Base-by-base conservation (phyloP, 1,140 invertebrate species). In the Procambarus clarkii region DNA sequence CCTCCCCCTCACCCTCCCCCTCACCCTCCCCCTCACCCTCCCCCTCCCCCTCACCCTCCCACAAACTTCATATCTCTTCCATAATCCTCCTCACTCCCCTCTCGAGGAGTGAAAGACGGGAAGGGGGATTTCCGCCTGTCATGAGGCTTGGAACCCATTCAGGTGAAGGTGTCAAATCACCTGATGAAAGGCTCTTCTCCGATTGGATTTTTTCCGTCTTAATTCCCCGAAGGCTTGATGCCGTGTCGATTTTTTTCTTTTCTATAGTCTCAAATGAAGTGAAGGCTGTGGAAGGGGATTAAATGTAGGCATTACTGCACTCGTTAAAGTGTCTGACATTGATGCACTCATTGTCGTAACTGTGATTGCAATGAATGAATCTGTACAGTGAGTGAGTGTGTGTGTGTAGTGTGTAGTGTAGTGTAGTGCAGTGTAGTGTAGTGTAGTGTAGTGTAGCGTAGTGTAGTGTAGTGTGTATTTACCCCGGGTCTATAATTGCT, bases 141-240 rank as follows among this genome's bases (percentile, higher is more conserved):
- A 74, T 74, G 34, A 74, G 69, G 69, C 24, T 5, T 1, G 24
- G 69, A 74, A 74, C n/a, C 8, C 34, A 74, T 74, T 74, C 69
- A 74, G n/a, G 69, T 24, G 69, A 74, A 74, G 69, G 69, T 74
- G 69, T n/a, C 13, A 74, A 21, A 74, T 74, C 69, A 74, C 69
- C n/a, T 24, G 69, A 74, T 74, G 69, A 74, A 74, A 74, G 69
- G n/a, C 69, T 21, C n/a, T 4, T 5, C 69, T 34, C 69, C 18
- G 69, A 74, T 74, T 74, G 69, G 69, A 74, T 74, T 74, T 74
- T 71, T 74, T 34, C n/a, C 69, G 7, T 54, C 50, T 24, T 74
- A 74, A 74, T 74, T 74, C 69, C 69, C 69, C 5, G 24, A 74
- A 4, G 69, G 69, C 5, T 74, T 74, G 69, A 74, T 2, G 24